These are phyloP conservation scores for Apolygus lucorum DNA, from an alignment of 1,140 invertebrate species.

Conservation along the genomic window DNA sequence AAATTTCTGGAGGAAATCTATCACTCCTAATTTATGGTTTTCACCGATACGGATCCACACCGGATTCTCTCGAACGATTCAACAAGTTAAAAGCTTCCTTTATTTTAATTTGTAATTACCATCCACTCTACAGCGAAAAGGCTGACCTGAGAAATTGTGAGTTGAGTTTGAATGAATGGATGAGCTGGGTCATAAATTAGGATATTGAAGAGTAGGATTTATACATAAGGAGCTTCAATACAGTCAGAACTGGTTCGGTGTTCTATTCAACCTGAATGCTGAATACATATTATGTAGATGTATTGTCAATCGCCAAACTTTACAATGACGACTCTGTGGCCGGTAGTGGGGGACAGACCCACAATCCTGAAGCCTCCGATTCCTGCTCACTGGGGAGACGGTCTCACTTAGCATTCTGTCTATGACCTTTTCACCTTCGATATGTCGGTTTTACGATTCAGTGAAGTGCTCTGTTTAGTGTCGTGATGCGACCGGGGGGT, in stretches of 20 bases:
- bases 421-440: conserved; percentile 14
- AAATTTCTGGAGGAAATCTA: too few relatives aligned
- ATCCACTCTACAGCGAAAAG: conserved; percentile 9
- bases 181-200: conserved; percentile 15
- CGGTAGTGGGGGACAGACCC: neutral
- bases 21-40: too few relatives aligned
- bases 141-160: neutral
- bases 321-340: neutral
- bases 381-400: neutral
- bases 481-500: neutral
- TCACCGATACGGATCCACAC: too few relatives aligned
- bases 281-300: conserved; percentile 10
- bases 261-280: conserved; percentile 9
- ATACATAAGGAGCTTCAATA: conserved; percentile 8
- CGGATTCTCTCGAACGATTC: too few relatives aligned
- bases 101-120: conserved; percentile 14
- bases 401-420: neutral
- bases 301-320: conserved; percentile 12
- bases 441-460: neutral
- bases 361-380: neutral
- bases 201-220: conserved; percentile 8
- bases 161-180: conserved; percentile 6
- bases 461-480: neutral
- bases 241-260: conserved; percentile 1
- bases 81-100: neutral